Base-by-base conservation (phyloP, 1,140 invertebrate genomes). In the Cydia strobilella region DNA sequence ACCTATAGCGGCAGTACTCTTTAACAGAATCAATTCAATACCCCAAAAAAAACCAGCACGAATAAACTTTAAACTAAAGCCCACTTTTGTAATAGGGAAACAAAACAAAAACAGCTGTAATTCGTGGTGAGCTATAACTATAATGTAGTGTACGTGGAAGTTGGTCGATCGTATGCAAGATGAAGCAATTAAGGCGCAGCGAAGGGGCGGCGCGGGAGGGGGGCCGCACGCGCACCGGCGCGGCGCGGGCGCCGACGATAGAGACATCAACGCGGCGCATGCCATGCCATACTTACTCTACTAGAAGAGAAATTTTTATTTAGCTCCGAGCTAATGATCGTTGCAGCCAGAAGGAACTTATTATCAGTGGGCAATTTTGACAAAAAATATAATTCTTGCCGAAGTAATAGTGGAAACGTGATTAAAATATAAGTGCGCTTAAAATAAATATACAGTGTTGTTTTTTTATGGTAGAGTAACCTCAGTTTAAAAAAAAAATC, bases 161-260 rank as follows among this genome's bases (percentile, higher is more conserved):
- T 87, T 84, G 82, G 80, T 80, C 80, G 82, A 82, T 82, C 82
- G 82, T 85, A 87, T 86, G 80, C 84, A 82, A 91, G 89, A 91
- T 93, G 90, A 93, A 91, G 90, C 88, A 91, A 93, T 93, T 93
- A 93, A 90, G 88, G 83, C 85, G 72, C 87, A 87, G 89, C 84
- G 84, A 87, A 83, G 71, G 77, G 71, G 79, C 74, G 74, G 66
- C 65, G 84, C 79, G 80, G 80, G 77, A 59, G 80, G 75, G 78
- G 83, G 69, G 85, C 83, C 74, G 88, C 90, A 87, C 88, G 87
- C 87, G 87, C 87, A 85, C 51, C 84, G 77, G 80, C 69, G 31
- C 84, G 77, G 80, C 69, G 31, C 72, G 25, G 82, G 76, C 85
- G 88, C 84, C 85, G 86, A 84, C 88, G 85, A 91, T 90, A 90